Evolutionary conservation across 2,888 invertebrate genomes (phyloP), one percentile per base, ranked within the genome.

Genomic region (Coecobrya sp.): DNA sequence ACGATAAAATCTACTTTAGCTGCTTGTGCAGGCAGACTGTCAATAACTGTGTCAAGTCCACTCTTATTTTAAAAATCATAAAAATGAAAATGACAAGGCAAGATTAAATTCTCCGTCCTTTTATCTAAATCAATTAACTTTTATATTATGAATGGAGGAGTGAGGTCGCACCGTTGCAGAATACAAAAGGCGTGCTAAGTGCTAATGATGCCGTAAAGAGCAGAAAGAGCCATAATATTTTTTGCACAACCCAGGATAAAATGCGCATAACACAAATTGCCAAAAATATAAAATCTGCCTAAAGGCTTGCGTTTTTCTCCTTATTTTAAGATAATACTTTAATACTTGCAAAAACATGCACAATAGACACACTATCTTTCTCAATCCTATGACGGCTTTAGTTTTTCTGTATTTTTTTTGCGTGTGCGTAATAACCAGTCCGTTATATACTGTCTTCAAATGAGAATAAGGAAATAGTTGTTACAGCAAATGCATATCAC

Each of bases 41-140:
- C 65, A 65, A 65, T 65, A 65, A 27, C 25, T 65, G 27, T 65
- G 65, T 65, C 65, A 65, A 65, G 65, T 65, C 4, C 27, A 65
- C 7, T 25, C 0, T 5, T 27, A 22, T 25, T 65, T 25, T 36
- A 4, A 4, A 36, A 59, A 36, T 65, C 65, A 65, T 27, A 65
- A 65, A 65, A 25, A 65, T 11, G 13, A n/a, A 65, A 65, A 65
- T 27, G 10, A 10, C 13, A 27, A 8, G 25, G 27, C 13, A 27
- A 27, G 4, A 13, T 65, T 11, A 25, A 36, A 36, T 36, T 36
- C 22, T 25, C 52, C 5, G 52, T 59, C 22, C 59, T 19, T 59
- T 8, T 8, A 59, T 11, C 16, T 65, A 65, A 65, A 65, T 65
- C 65, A 65, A 65, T 65, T 65, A 22, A 25, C 25, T 11, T 22